Evolutionary conservation across 2,113 vertebrate genomes (phyloP), one percentile per base, ranked within the genome.

Genomic region (Eleginops maclovinus): DNA sequence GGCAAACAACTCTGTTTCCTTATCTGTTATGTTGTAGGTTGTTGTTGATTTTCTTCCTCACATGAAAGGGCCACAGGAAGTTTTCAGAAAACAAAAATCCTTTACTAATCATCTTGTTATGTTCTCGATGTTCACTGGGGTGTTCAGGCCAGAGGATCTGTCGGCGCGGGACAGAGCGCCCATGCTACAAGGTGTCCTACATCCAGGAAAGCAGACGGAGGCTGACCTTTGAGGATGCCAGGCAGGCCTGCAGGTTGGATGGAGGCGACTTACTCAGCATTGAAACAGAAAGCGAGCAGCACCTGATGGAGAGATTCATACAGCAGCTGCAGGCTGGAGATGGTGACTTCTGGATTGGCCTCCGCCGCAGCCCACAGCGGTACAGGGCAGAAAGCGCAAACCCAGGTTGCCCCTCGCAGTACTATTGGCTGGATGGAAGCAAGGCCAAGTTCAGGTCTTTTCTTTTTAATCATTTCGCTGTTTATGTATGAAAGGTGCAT

Each of bases 311-410:
- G 63, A 95, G 90, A 0, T 95, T 98, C 28, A 93, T 99, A 63
- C 86, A 88, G 64, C 92, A 93, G 73, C 93, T 98, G 65, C 74
- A 87, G 41, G 92, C 93, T 0, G 93, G 95, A 0, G 96, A 97
- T 64, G 97, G 97, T 0, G 96, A 98, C 76, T 99, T 98, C 91
- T 99, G 97, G 97, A 97, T 99, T 1, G 98, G 98, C 24, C 95
- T 99, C 0, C 91, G 88, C 15, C 95, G 96, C 78, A 93, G 10
- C 9, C 92, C 87, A 83, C 77, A 87, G 65, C 55, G 78, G 77
- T 7, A 84, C 58, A 84, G 66, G 19, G 86, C 93, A 1, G 86
- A 87, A 8, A 63, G 14, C 40, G 88, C 90, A 0, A 91, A 87
- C 75, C 83, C 76, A 26, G 89, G 80, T 11, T 99, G 98, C 53